Base-by-base conservation (phyloP, 30 jellyfish, hydroid and myxozoan species). In the Nemopilema nomurai region DNA sequence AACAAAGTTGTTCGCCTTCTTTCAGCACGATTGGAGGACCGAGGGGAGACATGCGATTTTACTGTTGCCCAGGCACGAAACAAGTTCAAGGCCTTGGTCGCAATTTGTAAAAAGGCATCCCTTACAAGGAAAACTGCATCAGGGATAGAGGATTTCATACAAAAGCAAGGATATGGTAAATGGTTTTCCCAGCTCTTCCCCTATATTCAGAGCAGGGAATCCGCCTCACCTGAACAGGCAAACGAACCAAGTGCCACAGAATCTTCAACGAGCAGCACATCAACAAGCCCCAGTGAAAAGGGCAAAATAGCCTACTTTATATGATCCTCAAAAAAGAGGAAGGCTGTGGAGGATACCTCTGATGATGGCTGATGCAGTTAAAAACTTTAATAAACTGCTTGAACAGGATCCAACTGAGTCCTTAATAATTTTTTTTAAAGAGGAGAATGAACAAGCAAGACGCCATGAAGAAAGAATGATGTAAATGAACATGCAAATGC, bases 41-140 rank as follows among this genome's bases (percentile, higher is more conserved):
- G 87, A 53, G 74, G 75, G 66, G 87, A 71, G 41, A 64, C 76
- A 13, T 84, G 82, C 49, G 87, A 64, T 17, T 85, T 85, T 57
- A 74, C 88, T 32, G 87, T 70, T 76, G 87, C 82, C 29, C 92
- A 84, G 75, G 49, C 87, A 69, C 49, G 87, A 62, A 64, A 28
- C 71, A 84, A 73, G 41, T 84, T 72, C 69, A 84, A 84, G 31
- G 81, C 92, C 63, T 64, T 72, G 66, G 82, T 84, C 25, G 87
- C 92, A 57, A 73, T 72, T 29, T 85, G 94, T 66, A 85, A 85
- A 74, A 85, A 85, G 28, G 94, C 89, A 85, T 63, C 89, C 77
- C 78, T 85, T 8, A 76, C 94, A 16, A 85, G 94, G 57, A 71
- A 83, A 41, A 83, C 86, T 0, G 86, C 81, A 16, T 73, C 86